phyloP scores from a whole-genome alignment of 2,113 vertebrate species.

The Cebidichthys violaceus region DNA sequence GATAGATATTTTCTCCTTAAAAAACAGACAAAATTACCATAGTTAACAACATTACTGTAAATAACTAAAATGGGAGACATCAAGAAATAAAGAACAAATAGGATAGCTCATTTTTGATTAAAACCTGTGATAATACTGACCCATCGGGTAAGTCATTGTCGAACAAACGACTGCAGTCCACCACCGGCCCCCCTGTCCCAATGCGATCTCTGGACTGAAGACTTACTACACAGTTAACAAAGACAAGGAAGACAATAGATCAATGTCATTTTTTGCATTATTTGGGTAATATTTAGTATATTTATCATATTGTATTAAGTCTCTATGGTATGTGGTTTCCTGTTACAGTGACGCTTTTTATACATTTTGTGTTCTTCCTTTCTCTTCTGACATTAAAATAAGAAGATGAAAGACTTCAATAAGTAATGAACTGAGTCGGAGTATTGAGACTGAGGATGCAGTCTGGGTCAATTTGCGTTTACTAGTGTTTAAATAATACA shows the following conservation, averaged over 20 bases:
- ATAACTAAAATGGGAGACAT: no score
- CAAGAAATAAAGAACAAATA: no score
- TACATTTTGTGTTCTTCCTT: not conserved
- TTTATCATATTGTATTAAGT: not conserved
- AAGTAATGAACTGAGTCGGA: slow-evolving; percentile 4
- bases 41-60: not conserved
- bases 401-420: not conserved
- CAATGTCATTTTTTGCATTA: slow-evolving; percentile 1
- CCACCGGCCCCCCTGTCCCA: slow-evolving; percentile 93
- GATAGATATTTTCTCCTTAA: not conserved
- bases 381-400: not conserved
- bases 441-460: not conserved
- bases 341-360: not conserved
- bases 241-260: slow-evolving; percentile 7
- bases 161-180: slow-evolving; percentile 96
- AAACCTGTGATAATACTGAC: slow-evolving; percentile 81
- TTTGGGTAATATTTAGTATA: not conserved
- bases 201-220: slow-evolving; percentile 97
- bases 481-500: slow-evolving; percentile 7
- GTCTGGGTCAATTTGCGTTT: slow-evolving; percentile 11
- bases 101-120: not conserved
- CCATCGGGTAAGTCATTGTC: slow-evolving; percentile 97
- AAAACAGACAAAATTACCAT: not conserved
- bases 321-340: not conserved
- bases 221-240: slow-evolving; percentile 85